These are phyloP conservation scores for Ciconia maguari DNA, from an alignment of 2,113 vertebrate species.

Conservation along the genomic window DNA sequence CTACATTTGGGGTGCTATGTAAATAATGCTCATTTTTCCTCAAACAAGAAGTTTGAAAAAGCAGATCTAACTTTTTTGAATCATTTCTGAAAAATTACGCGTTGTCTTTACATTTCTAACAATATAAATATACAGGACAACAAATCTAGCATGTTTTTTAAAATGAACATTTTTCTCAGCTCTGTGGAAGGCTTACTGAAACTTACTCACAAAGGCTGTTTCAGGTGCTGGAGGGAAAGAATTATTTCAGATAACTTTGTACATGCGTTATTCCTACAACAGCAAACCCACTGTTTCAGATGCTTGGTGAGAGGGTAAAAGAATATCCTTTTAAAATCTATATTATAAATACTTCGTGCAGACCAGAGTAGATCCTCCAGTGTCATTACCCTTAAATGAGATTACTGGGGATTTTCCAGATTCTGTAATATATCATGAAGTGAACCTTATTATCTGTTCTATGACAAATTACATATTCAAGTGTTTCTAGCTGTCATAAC, in stretches of 20 bases:
- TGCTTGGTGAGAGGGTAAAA: not conserved
- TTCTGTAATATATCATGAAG: not conserved
- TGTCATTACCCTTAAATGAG: not conserved
- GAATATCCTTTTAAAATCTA: not conserved
- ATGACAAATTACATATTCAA: slow-evolving; percentile 8
- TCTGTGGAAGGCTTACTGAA: not conserved
- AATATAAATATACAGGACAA: not conserved
- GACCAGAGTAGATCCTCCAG: not conserved
- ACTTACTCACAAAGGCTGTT: not conserved
- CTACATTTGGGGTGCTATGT: not conserved
- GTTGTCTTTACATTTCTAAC: not conserved
- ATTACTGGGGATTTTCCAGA: not conserved
- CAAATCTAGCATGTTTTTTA: not conserved
- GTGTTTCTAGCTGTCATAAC: slow-evolving; percentile 40
- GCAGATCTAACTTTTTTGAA: not conserved
- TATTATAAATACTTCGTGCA: not conserved
- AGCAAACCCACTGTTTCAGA: not conserved
- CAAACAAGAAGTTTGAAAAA: not conserved
- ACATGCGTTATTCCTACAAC: not conserved
- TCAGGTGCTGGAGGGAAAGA: not conserved
- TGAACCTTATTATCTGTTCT: not conserved
- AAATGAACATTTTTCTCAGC: not conserved
- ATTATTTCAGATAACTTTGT: not conserved
- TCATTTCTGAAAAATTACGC: not conserved
- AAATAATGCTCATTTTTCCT: not conserved